Evolutionary conservation across 2,888 invertebrate genomes (phyloP), one percentile per base, ranked within the genome.

Genomic region (Acanthosepion lycidas): DNA sequence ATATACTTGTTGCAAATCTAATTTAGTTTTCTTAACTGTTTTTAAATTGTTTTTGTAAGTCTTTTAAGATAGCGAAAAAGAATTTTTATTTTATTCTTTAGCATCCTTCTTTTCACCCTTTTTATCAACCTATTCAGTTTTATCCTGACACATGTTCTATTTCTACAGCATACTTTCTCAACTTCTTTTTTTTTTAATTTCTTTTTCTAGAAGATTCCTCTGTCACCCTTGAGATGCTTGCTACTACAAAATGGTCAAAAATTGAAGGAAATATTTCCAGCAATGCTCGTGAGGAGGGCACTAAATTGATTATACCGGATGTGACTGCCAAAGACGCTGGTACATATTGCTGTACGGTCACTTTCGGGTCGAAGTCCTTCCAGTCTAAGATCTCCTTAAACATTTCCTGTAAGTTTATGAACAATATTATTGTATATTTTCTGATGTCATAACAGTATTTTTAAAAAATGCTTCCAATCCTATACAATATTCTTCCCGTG

Each of bases 321-420:
- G 93, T 53, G 53, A 53, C 93, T 93, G 48, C 53, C 51, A 93
- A 51, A 93, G 93, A 93, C 48, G 93, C 93, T 93, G 93, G 93
- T 53, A 93, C 53, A 53, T 93, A 93, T 48, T 93, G 93, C 93
- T 93, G 93, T 93, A 93, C 93, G n/a, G 49, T 93, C 93, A 93
- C 93, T 53, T 53, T 93, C 53, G 93, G 93, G 20, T 53, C 93
- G 53, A 93, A 93, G 93, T 93, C 93, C 53, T 93, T 93, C 93
- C 93, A 93, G 93, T 93, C 93, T 53, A 93, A 93, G 53, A 93
- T 93, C 53, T 53, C 93, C n/a, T 48, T 93, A 49, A 93, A 93
- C 26, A 93, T 93, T 53, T 53, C 93, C 28, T 93, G 93, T 93
- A 93, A 93, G 93, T 93, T 93, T 26, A 93, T 15, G 9, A 28